Percentiles rank a stretch among this genome's conserved stretches.
Conservation (phyloP, 2,888 invertebrate species). For the Protonemura montana region DNA sequence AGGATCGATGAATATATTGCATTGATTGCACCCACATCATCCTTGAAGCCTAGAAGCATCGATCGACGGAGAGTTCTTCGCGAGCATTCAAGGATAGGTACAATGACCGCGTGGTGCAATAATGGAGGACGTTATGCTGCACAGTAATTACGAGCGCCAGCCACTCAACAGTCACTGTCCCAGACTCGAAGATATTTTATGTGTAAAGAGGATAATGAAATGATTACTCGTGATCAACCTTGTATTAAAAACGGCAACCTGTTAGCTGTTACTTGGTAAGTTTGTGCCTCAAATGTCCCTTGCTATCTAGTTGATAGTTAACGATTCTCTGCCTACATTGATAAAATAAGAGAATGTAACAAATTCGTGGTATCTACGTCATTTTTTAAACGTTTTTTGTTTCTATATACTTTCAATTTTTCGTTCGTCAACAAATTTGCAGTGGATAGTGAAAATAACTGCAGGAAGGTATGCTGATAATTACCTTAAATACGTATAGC, state of each 20-base stretch:
- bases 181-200: conserved; percentile 7
- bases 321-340: neutral
- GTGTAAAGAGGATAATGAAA: neutral
- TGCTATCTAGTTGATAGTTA: neutral
- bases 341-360: neutral
- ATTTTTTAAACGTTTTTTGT: neutral
- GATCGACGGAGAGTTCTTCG: too few relatives aligned
- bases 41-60: too few relatives aligned
- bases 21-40: too few relatives aligned
- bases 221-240: neutral
- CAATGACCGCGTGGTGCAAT: neutral
- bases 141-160: neutral
- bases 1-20: too few relatives aligned
- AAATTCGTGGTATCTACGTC: neutral
- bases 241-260: neutral
- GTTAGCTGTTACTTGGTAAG: too few relatives aligned
- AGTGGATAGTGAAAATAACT: neutral
- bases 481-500: neutral
- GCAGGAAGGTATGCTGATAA: neutral
- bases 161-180: neutral
- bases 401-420: too few relatives aligned
- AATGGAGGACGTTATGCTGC: neutral
- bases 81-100: neutral
- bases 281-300: too few relatives aligned
- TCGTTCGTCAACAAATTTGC: too few relatives aligned